These are phyloP conservation scores for Lacerta bilineata DNA, from an alignment of 2,797 vertebrate species.

Conservation along the genomic window DNA sequence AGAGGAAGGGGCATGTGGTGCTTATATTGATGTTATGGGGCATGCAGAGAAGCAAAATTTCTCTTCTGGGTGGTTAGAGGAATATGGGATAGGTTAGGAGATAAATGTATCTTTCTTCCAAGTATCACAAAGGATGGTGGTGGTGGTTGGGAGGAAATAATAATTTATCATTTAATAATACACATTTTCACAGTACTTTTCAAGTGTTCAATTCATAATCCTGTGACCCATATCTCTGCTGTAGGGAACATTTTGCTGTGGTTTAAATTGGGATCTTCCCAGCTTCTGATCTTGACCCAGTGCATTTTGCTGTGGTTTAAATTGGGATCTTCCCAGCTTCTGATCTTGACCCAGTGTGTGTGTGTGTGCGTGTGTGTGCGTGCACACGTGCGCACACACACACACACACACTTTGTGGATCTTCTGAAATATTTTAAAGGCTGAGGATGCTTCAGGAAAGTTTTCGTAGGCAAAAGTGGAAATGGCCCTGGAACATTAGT, in stretches of 20 bases:
- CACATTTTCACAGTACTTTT: too few species aligned
- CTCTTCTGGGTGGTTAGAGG: background rate
- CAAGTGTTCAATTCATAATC: background rate
- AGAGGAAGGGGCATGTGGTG: too few species aligned
- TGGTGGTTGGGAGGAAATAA: too few species aligned
- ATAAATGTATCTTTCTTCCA: background rate
- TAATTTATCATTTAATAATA: too few species aligned
- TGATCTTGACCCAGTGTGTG: too few species aligned
- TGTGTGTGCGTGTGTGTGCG: fast-evolving
- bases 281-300: too few species aligned
- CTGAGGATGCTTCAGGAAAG: background rate
- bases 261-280: too few species aligned
- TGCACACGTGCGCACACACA: too few species aligned
- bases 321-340: too few species aligned
- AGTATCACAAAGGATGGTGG: background rate
- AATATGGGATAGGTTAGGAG: too few species aligned
- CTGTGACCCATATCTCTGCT: too few species aligned
- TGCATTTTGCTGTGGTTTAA: background rate
- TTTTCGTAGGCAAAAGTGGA: background rate
- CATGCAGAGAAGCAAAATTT: background rate
- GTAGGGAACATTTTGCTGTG: background rate
- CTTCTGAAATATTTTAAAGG: background rate
- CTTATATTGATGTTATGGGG: background rate
- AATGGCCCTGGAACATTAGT: background rate
- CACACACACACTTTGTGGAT: too few species aligned